These are phyloP conservation scores for Brachyptera risi DNA, from an alignment of 2,888 invertebrate genomes.

Conservation along the genomic window DNA sequence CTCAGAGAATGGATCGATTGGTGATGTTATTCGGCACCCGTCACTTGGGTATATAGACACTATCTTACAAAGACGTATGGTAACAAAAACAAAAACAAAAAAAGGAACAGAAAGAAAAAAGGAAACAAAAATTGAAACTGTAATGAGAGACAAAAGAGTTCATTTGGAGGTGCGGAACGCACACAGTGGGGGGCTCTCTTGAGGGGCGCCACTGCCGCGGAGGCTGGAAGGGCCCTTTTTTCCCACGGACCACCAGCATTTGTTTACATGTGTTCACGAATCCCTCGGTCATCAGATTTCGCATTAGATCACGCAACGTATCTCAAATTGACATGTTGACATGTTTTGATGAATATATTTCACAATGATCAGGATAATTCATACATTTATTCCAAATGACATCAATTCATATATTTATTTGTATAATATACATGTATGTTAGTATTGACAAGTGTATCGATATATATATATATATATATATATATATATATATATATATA, in stretches of 20 bases:
- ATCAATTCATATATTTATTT: too few species aligned
- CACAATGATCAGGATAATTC: too few species aligned
- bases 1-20: conserved; percentile 25
- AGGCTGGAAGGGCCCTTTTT: not conserved
- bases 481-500: too few species aligned
- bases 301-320: too few species aligned
- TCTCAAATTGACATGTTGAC: too few species aligned
- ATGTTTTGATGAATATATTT: too few species aligned
- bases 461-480: too few species aligned
- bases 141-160: conserved; percentile 9
- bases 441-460: too few species aligned
- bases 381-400: too few species aligned
- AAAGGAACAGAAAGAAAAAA: not conserved
- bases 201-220: conserved; percentile 1
- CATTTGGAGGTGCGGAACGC: conserved; percentile 4
- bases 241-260: not conserved
- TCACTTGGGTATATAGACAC: not conserved
- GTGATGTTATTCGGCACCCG: not conserved
- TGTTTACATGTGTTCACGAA: too few species aligned
- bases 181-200: not conserved
- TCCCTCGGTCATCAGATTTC: too few species aligned
- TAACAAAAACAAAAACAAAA: not conserved
- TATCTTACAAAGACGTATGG: conserved; percentile 6
- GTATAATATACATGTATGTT: too few species aligned
- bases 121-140: conserved; percentile 9